These are phyloP conservation scores for Rhinophrynus dorsalis DNA, from an alignment of 2,797 vertebrate species.

Conservation along the genomic window DNA sequence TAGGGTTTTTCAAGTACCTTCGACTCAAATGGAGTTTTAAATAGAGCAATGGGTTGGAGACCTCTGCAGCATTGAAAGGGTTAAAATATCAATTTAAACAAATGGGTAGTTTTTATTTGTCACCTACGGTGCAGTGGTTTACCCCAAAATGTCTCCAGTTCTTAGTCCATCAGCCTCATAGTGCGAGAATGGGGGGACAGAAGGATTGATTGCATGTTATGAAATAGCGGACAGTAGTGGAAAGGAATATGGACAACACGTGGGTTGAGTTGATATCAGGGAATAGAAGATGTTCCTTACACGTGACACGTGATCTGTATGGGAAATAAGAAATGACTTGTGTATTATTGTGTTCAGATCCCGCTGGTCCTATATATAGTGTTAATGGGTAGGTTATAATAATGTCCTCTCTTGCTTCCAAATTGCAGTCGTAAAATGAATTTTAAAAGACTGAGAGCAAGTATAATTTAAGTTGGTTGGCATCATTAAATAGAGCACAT, in stretches of 20 bases:
- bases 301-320: conserved; percentile 2
- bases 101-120: too few species aligned
- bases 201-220: too few species aligned
- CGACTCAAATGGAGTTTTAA: too few species aligned
- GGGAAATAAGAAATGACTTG: neutral
- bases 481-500: conserved; percentile 54
- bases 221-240: too few species aligned
- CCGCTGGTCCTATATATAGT: conserved; percentile 22
- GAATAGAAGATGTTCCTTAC: neutral
- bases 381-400: conserved; percentile 42
- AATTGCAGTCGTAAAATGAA: conserved; percentile 55
- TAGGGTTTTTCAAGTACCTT: too few species aligned
- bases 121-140: too few species aligned
- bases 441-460: conserved; percentile 61
- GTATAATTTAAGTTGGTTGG: conserved; percentile 59
- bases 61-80: too few species aligned
- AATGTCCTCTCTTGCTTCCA: conserved; percentile 46
- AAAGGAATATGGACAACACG: neutral
- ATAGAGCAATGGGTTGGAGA: too few species aligned
- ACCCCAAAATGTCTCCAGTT: too few species aligned
- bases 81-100: too few species aligned
- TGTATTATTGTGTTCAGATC: conserved; percentile 16
- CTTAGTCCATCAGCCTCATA: too few species aligned
- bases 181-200: too few species aligned
- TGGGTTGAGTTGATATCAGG: neutral